A percentile compares a stretch with the other conserved stretches of the same genome.
Conservation (phyloP, 2,888 invertebrate species). For the Pheosia gnoma region DNA sequence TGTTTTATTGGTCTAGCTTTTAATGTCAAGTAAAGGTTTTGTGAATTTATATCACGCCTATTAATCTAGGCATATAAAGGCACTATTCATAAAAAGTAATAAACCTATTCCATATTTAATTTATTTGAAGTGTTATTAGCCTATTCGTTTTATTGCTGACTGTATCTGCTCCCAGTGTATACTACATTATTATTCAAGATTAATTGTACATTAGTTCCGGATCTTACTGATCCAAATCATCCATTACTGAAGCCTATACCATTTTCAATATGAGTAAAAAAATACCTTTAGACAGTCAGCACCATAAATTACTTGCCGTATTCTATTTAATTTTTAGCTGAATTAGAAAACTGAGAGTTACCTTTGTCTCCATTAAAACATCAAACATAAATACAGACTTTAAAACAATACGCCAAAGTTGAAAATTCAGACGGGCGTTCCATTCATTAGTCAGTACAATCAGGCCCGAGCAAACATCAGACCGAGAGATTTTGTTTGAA, state of each 20-base stretch:
- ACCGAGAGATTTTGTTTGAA: constrained; percentile 61
- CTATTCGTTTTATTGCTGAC: too few species aligned
- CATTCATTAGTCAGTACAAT: constrained; percentile 63
- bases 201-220: too few species aligned
- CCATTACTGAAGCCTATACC: too few species aligned
- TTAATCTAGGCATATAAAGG: too few species aligned
- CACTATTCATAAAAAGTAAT: too few species aligned
- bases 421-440: constrained; percentile 37
- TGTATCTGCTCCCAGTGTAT: too few species aligned
- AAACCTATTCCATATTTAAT: too few species aligned
- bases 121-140: too few species aligned
- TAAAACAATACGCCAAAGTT: constrained; percentile 37
- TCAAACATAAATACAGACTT: constrained; percentile 28
- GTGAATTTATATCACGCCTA: too few species aligned
- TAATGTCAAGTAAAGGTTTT: not conserved
- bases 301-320: not conserved
- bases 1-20: not conserved
- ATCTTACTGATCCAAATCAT: too few species aligned
- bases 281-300: not conserved
- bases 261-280: too few species aligned
- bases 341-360: constrained; percentile 33
- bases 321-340: constrained; percentile 20
- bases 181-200: too few species aligned
- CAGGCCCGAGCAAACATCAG: constrained; percentile 69
- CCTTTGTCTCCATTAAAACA: constrained; percentile 24